Conservation (phyloP, 2,888 invertebrate genomes). For the Pheosia gnoma region DNA sequence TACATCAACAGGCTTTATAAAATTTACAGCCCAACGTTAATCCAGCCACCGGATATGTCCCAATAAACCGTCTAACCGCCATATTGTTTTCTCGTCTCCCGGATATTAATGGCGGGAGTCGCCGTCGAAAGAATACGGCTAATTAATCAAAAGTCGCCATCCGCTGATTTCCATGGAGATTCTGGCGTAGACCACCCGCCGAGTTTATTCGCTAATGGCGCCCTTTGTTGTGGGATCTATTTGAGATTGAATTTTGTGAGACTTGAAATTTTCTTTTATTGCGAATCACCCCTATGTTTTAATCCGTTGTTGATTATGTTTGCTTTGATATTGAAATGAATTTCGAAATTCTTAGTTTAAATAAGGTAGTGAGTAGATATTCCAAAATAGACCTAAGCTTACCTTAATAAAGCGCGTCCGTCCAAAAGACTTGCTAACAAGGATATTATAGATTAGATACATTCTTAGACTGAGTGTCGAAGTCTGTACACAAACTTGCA, state of each 20-base stretch:
- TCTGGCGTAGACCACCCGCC: conserved; percentile 66
- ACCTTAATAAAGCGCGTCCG: no score
- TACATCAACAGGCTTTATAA: conserved; percentile 18
- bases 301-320: conserved; percentile 70
- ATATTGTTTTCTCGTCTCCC: conserved; percentile 64
- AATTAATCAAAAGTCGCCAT: conserved; percentile 81
- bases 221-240: conserved; percentile 71
- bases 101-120: conserved; percentile 64
- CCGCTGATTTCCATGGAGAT: conserved; percentile 81
- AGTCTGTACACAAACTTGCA: no score
- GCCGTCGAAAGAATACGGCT: conserved; percentile 80
- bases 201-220: conserved; percentile 68
- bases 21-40: conserved; percentile 35
- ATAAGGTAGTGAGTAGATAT: no score
- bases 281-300: conserved; percentile 51
- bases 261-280: conserved; percentile 58
- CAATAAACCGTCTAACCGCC: conserved; percentile 62
- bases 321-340: conserved; percentile 23
- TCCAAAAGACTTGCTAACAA: no score
- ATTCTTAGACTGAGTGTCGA: no score
- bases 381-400: no score
- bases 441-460: no score
- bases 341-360: no score
- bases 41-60: conserved; percentile 68
- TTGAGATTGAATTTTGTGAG: conserved; percentile 71